These are phyloP conservation scores for Copidosoma floridanum DNA, from an alignment of 1,140 invertebrate genomes.

Conservation along the genomic window DNA sequence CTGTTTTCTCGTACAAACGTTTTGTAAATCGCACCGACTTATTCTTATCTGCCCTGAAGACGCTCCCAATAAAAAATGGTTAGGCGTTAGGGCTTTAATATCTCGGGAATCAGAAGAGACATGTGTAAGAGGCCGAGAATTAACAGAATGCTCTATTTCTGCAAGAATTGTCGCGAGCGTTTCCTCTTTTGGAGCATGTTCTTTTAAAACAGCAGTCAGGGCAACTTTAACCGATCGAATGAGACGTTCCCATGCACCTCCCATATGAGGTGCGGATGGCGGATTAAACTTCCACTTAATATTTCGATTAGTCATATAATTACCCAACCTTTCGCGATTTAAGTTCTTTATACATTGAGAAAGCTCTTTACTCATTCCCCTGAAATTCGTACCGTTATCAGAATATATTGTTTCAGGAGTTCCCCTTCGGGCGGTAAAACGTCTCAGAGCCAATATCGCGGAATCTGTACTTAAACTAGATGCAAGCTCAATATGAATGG, in stretches of 20 bases:
- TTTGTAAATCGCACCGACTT: too few relatives aligned
- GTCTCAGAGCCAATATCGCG: neutral
- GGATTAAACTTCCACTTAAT: neutral
- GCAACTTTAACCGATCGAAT: neutral
- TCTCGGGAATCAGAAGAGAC: slow-evolving; percentile 18
- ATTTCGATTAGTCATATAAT: neutral
- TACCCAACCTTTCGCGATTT: too few relatives aligned
- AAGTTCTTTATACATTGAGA: neutral
- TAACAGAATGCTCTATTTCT: neutral
- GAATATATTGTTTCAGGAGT: neutral
- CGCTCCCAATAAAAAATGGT: slow-evolving; percentile 37
- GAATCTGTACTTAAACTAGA: neutral
- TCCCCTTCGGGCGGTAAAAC: neutral
- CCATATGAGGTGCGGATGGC: neutral
- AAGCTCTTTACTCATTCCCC: neutral
- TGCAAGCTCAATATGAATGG: neutral
- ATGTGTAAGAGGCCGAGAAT: neutral
- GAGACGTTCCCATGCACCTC: neutral
- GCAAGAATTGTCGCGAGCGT: neutral
- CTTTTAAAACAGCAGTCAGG: neutral
- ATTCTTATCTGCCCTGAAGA: neutral
- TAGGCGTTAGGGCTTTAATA: slow-evolving; percentile 29
- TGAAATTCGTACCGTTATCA: neutral
- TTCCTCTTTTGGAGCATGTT: neutral
- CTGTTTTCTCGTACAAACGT: too few relatives aligned